Evolutionary conservation across 2,113 vertebrate species (phyloP), one percentile per base, ranked within the genome.

Genomic region (Hippocampus zosterae): DNA sequence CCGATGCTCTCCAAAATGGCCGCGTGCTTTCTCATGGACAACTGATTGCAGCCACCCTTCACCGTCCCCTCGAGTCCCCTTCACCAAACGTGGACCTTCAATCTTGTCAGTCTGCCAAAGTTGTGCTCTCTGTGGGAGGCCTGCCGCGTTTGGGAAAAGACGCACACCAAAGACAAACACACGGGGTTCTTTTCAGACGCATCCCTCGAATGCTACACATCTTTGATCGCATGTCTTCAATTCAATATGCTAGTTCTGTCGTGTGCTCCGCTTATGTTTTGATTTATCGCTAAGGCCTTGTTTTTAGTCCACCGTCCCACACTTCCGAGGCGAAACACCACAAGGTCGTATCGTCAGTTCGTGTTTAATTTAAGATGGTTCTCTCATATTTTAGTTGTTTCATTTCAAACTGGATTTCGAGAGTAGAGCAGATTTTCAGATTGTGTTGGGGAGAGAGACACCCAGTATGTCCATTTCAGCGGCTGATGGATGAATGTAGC

Each of bases 81-180:
- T 55, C 41, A 67, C 73, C 64, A 71, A 52, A 73, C 71, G 52
- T 74, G 64, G 25, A 92, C 92, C 93, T 93, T 90, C 87, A 84
- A 87, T 89, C 88, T 89, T 74, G 68, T 84, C 68, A 67, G 67
- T 75, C 92, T 97, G 95, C 96, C 96, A 98, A 98, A 98, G 94
- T 91, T 91, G 90, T 88, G 88, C 71, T 70, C 70, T 29, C 11
- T 21, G 19, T n/a, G 61, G 37, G 40, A 63, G 2, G 9, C 21
- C 19, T 21, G n/a, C 21, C 21, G 9, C 2, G 37, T 41, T 37
- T 63, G 21, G 37, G 61, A 21, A 12, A n/a, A 42, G 46, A 69
- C 72, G 76, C 27, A 53, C 75, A 83, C 71, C 74, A 81, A 85
- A 79, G 80, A 29, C 68, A 71, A 68, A 82, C 59, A 52, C 23